A percentile compares a stretch with the other conserved stretches of the same genome.
phyloP scores from a whole-genome alignment of 2,113 vertebrate species.

The Hoplias malabaricus region DNA sequence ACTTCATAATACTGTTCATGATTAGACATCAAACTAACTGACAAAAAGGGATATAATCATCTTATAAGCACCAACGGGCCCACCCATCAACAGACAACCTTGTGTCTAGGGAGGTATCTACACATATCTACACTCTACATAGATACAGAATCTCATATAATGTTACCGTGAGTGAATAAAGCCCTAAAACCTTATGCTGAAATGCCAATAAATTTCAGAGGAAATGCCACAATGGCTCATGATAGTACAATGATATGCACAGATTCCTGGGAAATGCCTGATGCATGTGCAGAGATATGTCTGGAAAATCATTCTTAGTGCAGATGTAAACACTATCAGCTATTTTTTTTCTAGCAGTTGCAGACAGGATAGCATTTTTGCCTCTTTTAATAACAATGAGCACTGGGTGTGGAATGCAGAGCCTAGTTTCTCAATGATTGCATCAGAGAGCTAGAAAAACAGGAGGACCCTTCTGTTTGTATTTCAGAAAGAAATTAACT shows the following conservation, averaged over 20 bases:
- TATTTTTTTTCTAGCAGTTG: slow-evolving; percentile 75
- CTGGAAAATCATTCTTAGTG: slow-evolving; percentile 74
- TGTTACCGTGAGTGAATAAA: not conserved
- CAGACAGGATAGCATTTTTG: slow-evolving; percentile 60
- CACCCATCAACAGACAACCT: not conserved
- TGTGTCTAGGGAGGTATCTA: not conserved
- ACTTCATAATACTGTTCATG: slow-evolving; percentile 11
- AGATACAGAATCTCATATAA: not conserved
- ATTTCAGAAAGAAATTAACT: not conserved
- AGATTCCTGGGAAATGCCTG: slow-evolving; percentile 66
- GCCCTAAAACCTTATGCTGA: not conserved
- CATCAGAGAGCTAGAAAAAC: slow-evolving; percentile 33
- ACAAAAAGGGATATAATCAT: not conserved
- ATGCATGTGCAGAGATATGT: slow-evolving; percentile 65
- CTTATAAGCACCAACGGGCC: not conserved
- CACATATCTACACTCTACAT: not conserved
- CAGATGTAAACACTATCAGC: slow-evolving; percentile 75
- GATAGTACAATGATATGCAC: slow-evolving; percentile 40
- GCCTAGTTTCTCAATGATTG: slow-evolving; percentile 51
- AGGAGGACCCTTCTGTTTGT: not conserved
- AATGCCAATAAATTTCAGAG: not conserved
- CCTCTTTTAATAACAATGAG: slow-evolving; percentile 58
- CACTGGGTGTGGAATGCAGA: slow-evolving; percentile 49
- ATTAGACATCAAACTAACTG: slow-evolving; percentile 16
- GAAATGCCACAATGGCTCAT: slow-evolving; percentile 18